phyloP scores from a whole-genome alignment of 1,140 invertebrate genomes.

The Glomeris maerens region DNA sequence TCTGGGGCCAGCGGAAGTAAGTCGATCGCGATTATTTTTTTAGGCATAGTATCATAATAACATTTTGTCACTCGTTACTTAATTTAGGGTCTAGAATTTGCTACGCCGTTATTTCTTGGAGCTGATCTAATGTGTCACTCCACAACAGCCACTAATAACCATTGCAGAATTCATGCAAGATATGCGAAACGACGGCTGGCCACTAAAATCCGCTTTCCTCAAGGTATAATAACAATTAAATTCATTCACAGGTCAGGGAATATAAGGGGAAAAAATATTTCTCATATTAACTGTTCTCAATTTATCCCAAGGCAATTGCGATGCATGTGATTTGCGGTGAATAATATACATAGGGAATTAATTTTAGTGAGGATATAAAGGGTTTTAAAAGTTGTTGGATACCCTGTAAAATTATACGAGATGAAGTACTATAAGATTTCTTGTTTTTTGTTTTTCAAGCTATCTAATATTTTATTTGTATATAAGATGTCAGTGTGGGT shows the following conservation, averaged over 20 bases:
- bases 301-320: background rate
- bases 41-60: background rate
- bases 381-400: background rate
- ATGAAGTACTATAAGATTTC: background rate
- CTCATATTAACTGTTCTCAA: background rate
- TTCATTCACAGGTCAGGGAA: background rate
- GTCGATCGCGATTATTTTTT: background rate
- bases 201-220: slow-evolving; percentile 20
- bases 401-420: background rate
- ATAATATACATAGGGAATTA: background rate
- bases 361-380: background rate
- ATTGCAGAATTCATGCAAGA: slow-evolving; percentile 20
- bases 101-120: slow-evolving; percentile 19
- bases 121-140: slow-evolving; percentile 19
- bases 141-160: slow-evolving; percentile 16
- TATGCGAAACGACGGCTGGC: slow-evolving; percentile 22
- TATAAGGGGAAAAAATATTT: background rate
- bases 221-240: slow-evolving; percentile 16
- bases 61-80: background rate
- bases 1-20: slow-evolving; percentile 3
- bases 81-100: background rate
- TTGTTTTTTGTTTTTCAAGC: slow-evolving; percentile 4
- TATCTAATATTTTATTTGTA: background rate
- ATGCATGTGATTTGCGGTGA: background rate
- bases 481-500: slow-evolving; percentile 17